phyloP scores from a whole-genome alignment of 2,888 invertebrate species.

The Aelia acuminata region DNA sequence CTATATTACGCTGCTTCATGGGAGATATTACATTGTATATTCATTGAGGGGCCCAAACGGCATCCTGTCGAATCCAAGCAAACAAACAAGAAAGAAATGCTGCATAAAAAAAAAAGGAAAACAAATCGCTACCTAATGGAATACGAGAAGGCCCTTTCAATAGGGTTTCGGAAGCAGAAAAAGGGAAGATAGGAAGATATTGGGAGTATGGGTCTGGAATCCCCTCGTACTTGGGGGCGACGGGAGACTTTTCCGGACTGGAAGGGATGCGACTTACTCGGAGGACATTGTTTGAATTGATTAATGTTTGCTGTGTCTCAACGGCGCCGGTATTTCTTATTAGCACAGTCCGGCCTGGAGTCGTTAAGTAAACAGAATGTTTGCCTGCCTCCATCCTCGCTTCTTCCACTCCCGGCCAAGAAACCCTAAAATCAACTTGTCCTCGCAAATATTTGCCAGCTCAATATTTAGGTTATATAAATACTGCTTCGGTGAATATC shows the following conservation, averaged over 20 bases:
- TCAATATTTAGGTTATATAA: not conserved
- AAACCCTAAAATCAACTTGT: slow-evolving; percentile 2
- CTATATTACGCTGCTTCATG: no score
- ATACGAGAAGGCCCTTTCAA: not conserved
- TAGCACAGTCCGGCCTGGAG: not conserved
- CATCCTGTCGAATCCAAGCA: not conserved
- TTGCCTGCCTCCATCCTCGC: not conserved
- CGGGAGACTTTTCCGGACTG: not conserved
- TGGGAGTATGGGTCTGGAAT: not conserved
- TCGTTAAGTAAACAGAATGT: slow-evolving; percentile 6
- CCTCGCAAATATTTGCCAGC: not conserved
- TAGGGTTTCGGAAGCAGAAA: slow-evolving; percentile 22
- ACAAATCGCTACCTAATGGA: slow-evolving; percentile 35
- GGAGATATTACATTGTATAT: not conserved
- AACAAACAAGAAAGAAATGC: slow-evolving; percentile 27
- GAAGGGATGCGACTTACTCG: not conserved
- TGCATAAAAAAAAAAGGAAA: not conserved
- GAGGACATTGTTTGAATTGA: slow-evolving; percentile 46
- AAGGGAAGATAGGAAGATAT: not conserved
- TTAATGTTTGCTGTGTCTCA: slow-evolving; percentile 32
- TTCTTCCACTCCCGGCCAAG: not conserved
- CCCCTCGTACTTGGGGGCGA: not conserved
- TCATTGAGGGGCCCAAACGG: not conserved
- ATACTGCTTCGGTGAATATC: not conserved
- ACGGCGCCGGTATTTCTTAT: slow-evolving; percentile 45